These are phyloP conservation scores for Ferdinandea cuprea DNA, from an alignment of 2,888 invertebrate species.

Conservation along the genomic window DNA sequence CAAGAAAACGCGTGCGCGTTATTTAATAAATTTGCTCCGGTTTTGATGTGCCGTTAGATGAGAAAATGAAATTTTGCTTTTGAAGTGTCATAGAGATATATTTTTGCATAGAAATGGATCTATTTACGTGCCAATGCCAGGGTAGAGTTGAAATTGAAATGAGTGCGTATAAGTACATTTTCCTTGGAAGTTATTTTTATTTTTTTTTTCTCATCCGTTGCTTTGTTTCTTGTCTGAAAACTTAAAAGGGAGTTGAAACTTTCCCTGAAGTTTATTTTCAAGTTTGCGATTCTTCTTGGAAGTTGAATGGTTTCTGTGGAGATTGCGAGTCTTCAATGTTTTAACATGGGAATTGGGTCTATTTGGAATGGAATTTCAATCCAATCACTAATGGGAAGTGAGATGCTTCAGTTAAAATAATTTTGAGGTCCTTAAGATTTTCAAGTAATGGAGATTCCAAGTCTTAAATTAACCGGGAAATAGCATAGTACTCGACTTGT, in stretches of 20 bases:
- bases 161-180: not conserved
- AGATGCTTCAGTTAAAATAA: not conserved
- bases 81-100: slow-evolving; percentile 49
- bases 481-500: too few relatives aligned
- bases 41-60: slow-evolving; percentile 53
- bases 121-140: slow-evolving; percentile 23
- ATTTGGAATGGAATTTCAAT: slow-evolving; percentile 16
- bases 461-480: too few relatives aligned
- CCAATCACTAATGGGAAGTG: not conserved
- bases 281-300: not conserved
- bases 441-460: too few relatives aligned
- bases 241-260: slow-evolving; percentile 1
- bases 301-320: slow-evolving; percentile 11
- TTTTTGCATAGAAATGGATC: slow-evolving; percentile 33
- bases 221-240: not conserved
- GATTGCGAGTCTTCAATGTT: slow-evolving; percentile 2
- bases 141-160: not conserved
- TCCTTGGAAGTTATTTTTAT: not conserved
- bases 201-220: not conserved
- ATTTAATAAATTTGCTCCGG: slow-evolving; percentile 49
- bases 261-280: slow-evolving; percentile 1
- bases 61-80: slow-evolving; percentile 58
- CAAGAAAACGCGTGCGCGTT: slow-evolving; percentile 21
- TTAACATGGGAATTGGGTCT: not conserved
- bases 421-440: not conserved